Conservation (phyloP, 2,113 vertebrate genomes). For the Trematocara stigmaticum region DNA sequence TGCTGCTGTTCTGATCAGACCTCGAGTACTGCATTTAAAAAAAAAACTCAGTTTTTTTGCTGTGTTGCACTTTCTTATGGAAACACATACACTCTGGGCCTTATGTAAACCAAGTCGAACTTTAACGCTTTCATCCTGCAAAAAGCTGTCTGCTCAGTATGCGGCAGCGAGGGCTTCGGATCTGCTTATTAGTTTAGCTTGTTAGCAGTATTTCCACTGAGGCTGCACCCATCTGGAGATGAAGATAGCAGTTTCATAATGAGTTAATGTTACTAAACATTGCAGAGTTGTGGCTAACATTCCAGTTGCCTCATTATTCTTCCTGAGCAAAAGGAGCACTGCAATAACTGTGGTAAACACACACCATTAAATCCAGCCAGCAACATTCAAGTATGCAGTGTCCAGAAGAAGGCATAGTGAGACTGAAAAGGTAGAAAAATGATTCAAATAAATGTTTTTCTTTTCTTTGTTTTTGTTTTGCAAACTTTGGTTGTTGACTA, state of each 20-base stretch:
- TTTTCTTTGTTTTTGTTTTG: background rate
- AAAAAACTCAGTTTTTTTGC: slow-evolving; percentile 37
- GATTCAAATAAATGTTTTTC: background rate
- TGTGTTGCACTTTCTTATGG: slow-evolving; percentile 52
- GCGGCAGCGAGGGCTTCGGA: slow-evolving; percentile 34
- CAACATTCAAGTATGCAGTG: background rate
- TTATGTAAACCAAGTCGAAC: slow-evolving; percentile 35
- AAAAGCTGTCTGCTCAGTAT: slow-evolving; percentile 53
- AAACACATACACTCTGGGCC: slow-evolving; percentile 28
- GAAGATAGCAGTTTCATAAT: slow-evolving; percentile 57
- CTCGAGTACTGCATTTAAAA: background rate
- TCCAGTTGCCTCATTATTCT: slow-evolving; percentile 53
- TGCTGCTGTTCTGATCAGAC: slow-evolving; percentile 32
- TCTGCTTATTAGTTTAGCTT: slow-evolving; percentile 64
- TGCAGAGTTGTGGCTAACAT: slow-evolving; percentile 22
- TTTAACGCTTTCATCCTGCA: slow-evolving; percentile 52
- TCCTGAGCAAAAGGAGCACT: background rate
- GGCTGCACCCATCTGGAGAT: slow-evolving; percentile 56
- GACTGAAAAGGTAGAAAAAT: background rate
- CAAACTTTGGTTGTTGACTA: background rate
- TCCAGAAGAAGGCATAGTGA: background rate
- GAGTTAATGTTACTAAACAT: slow-evolving; percentile 49
- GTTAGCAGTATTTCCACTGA: slow-evolving; percentile 59
- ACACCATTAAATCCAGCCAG: background rate
- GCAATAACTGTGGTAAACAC: slow-evolving; percentile 1